Conservation (phyloP, 92 coral and sea anemone species). For the Zoanthus gigantus region DNA sequence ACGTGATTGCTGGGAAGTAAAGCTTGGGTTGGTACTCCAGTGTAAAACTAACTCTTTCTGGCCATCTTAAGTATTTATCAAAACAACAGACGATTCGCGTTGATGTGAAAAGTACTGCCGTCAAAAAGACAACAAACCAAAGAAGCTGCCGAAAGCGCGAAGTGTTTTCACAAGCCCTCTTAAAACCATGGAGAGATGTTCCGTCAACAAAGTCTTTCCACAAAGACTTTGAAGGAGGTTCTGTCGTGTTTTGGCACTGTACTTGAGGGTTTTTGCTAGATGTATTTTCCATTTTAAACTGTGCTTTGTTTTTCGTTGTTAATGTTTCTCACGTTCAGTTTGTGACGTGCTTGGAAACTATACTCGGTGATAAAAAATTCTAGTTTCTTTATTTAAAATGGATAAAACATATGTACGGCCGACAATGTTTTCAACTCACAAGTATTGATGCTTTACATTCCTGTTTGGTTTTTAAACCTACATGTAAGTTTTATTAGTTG, state of each 20-base stretch:
- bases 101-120: neutral
- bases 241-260: neutral
- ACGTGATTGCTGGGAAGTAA: constrained; percentile 25
- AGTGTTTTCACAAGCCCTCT: constrained; percentile 20
- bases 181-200: constrained; percentile 31
- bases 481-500: no score
- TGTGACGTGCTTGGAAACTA: no score
- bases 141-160: constrained; percentile 4
- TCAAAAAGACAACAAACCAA: neutral
- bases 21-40: neutral
- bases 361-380: no score
- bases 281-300: neutral
- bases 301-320: neutral
- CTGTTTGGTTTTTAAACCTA: no score
- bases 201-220: constrained; percentile 24
- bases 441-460: no score
- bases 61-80: neutral
- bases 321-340: neutral
- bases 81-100: neutral
- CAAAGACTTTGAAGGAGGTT: neutral
- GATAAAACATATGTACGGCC: no score
- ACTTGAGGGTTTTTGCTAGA: neutral
- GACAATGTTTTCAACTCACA: no score
- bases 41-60: neutral
- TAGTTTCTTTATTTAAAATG: no score